Evolutionary conservation across 1,140 invertebrate species (phyloP), one percentile per base, ranked within the genome.

Genomic region (Melanaphis sacchari): DNA sequence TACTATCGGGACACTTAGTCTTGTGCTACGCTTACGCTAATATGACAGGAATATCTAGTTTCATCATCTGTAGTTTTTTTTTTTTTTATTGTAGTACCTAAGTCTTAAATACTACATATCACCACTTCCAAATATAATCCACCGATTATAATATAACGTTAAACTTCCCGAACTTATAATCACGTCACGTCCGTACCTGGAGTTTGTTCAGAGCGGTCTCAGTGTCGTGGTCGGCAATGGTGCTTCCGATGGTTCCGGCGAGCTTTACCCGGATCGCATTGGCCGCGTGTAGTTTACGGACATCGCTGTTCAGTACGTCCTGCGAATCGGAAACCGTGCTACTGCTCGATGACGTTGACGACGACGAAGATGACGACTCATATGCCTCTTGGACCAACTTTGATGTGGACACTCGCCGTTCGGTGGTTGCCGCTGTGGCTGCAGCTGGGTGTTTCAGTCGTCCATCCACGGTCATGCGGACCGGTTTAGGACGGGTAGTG

Each of bases 251-350:
- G 22, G 89, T 59, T 2, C 46, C 88, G 9, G 88, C 66, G 18
- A 92, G 76, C n/a, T n/a, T 82, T 22, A 76, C n/a, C 3, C 91
- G 59, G 40, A 92, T 46, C n/a, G 91, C n/a, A 76, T 92, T 92
- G 41, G 91, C 76, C n/a, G 91, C 91, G 4, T 81, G 76, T 0
- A 46, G 11, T 59, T 66, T 66, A 6, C 38, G 89, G n/a, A 59
- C 89, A 40, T 66, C 89, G 0, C n/a, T 38, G 5, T 24, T 26
- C 11, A 93, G 15, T 38, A 66, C 76, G 8, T 93, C 91, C 91
- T 93, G 91, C 26, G 91, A 85, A 49, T 93, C 91, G 81, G 81
- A 43, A 1, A 93, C 81, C 8, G 81, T 49, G 36, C 46, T 93
- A 21, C 82, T 91, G 9, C n/a, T n/a, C n/a, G n/a, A n/a, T n/a